phyloP scores from a whole-genome alignment of 2,888 invertebrate species.

The Acrocyrtus sp. region DNA sequence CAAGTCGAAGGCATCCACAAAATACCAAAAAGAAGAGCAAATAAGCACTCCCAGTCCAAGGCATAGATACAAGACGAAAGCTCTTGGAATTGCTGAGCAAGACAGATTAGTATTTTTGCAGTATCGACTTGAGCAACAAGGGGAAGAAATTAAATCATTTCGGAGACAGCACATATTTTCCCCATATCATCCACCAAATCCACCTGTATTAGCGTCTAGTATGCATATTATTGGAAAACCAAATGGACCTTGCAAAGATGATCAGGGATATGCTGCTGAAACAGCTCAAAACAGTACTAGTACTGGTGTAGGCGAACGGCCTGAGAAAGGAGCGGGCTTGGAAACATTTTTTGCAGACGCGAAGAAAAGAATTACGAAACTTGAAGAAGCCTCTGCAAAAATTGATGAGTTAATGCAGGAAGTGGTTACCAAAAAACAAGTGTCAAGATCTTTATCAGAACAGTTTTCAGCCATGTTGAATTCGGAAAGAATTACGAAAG shows the following conservation, averaged over 20 bases:
- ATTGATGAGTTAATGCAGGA: slow-evolving; percentile 48
- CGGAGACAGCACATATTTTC: slow-evolving; percentile 24
- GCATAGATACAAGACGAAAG: too few relatives aligned
- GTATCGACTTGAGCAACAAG: slow-evolving; percentile 57
- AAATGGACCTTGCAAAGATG: too few relatives aligned
- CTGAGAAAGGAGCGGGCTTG: slow-evolving; percentile 20
- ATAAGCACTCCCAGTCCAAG: too few relatives aligned
- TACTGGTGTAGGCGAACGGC: neutral
- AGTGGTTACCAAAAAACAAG: slow-evolving; percentile 8
- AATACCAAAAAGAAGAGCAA: too few relatives aligned
- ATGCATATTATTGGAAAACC: too few relatives aligned
- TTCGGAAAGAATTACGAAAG: too few relatives aligned
- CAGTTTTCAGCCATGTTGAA: slow-evolving; percentile 1
- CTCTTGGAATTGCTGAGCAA: too few relatives aligned
- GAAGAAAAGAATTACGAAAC: slow-evolving; percentile 48
- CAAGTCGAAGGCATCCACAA: too few relatives aligned
- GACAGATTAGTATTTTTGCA: slow-evolving; percentile 59
- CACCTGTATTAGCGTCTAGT: too few relatives aligned
- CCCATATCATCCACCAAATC: neutral
- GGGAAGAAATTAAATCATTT: slow-evolving; percentile 55
- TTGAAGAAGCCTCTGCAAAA: slow-evolving; percentile 49
- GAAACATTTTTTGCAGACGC: slow-evolving; percentile 51
- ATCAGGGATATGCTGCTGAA: too few relatives aligned
- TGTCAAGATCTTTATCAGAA: neutral
- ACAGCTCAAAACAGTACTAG: too few relatives aligned